Base-by-base conservation (phyloP, 2,113 vertebrate genomes). In the Mugil cephalus region DNA sequence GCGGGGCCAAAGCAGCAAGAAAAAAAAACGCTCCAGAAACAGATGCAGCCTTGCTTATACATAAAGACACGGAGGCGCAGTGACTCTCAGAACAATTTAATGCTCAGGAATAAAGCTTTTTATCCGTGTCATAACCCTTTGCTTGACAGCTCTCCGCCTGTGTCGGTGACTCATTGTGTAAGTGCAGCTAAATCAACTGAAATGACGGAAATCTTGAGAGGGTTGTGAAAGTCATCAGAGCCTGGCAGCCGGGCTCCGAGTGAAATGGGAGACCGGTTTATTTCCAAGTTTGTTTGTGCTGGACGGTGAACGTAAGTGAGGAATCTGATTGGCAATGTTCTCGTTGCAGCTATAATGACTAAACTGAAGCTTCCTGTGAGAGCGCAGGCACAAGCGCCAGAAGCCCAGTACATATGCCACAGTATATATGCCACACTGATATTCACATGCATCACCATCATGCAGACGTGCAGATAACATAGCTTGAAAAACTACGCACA, bases 131-230 rank as follows among this genome's bases (percentile, higher is more conserved):
- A 53, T 55, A 65, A 64, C 55, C 30, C 35, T 34, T 48, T 34
- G 14, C 38, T 35, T 55, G 46, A 58, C 34, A 65, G 60, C 43
- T 65, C 15, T 56, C 10, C 39, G 47, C 4, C n/a, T 54, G 10
- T 62, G 68, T 43, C 14, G 12, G 34, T 61, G 72, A 71, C 42
- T 79, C 30, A 62, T 47, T 66, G 47, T 39, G 34, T 51, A 8
- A 66, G 64, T 81, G 48, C 19, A 18, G 17, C 47, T 18, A 14
- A 81, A 67, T 70, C 39, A 81, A n/a, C 53, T 42, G 35, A 36
- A 38, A 56, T 14, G 50, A 30, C 67, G 24, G 42, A 51, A 64
- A 47, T 60, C 30, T 60, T 30, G 67, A 62, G 34, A 62, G 46
- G 10, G 13, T 51, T 63, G 38, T 47, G 51, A 67, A 42, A 77